A percentile compares a stretch with the other conserved stretches of the same genome.
Evolutionary conservation across 2,113 vertebrate genomes (phyloP).

Genomic region (Cyprinodon variegatus): DNA sequence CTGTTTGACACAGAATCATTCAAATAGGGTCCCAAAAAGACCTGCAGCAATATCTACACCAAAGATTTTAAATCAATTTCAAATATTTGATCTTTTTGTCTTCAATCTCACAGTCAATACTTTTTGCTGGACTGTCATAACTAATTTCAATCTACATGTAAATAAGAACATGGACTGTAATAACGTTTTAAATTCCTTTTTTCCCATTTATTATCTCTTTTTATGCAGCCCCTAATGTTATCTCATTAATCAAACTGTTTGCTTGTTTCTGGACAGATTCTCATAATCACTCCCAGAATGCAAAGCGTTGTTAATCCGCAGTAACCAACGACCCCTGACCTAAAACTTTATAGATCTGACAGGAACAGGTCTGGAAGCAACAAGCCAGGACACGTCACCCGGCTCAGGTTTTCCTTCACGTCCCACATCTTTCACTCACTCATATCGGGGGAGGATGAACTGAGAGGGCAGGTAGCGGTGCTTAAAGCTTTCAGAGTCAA

Average conservation of each 20-base stretch:
- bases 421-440: slow-evolving; percentile 32
- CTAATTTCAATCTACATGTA: background rate
- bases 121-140: no score
- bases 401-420: slow-evolving; percentile 18
- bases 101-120: no score
- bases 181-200: no score
- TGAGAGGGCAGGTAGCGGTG: background rate
- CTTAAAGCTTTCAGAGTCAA: no score
- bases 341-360: slow-evolving; percentile 46
- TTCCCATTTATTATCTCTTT: background rate
- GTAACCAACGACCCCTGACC: slow-evolving; percentile 10
- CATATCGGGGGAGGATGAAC: background rate
- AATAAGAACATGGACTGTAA: no score
- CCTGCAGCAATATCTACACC: no score
- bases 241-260: background rate
- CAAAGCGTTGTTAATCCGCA: slow-evolving; percentile 19
- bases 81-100: no score
- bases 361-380: slow-evolving; percentile 51
- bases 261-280: slow-evolving; percentile 33
- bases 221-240: background rate
- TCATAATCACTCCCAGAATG: slow-evolving; percentile 24
- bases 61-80: no score
- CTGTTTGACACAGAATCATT: no score
- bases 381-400: slow-evolving; percentile 44
- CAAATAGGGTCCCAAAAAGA: no score